These are phyloP conservation scores for Cecropterus lyciades DNA, from an alignment of 1,140 invertebrate genomes.

Conservation along the genomic window DNA sequence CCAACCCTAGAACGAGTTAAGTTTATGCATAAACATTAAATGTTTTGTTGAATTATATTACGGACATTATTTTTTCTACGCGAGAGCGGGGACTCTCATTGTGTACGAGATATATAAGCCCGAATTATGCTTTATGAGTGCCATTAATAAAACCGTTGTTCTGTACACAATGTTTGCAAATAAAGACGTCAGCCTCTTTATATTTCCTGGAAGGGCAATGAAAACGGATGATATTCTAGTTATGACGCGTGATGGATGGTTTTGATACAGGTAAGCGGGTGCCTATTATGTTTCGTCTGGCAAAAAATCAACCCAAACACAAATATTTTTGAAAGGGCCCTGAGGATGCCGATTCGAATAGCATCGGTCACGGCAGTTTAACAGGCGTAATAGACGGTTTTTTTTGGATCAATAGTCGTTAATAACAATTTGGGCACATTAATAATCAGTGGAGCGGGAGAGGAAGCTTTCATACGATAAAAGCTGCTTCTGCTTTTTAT, in stretches of 20 bases:
- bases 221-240: constrained; percentile 68
- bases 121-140: constrained; percentile 53
- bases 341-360: constrained; percentile 70
- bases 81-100: constrained; percentile 48
- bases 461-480: constrained; percentile 58
- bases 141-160: constrained; percentile 40
- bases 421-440: constrained; percentile 80
- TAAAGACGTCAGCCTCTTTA: constrained; percentile 66
- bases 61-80: constrained; percentile 45
- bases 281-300: constrained; percentile 53
- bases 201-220: constrained; percentile 58
- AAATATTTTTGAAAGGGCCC: constrained; percentile 75
- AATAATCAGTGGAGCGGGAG: constrained; percentile 72
- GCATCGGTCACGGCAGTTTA: constrained; percentile 79
- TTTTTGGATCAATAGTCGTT: constrained; percentile 73
- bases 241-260: constrained; percentile 76
- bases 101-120: constrained; percentile 52
- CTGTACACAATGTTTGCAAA: constrained; percentile 71
- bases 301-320: constrained; percentile 72
- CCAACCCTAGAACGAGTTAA: constrained; percentile 44
- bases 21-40: constrained; percentile 49
- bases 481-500: constrained; percentile 53
- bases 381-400: constrained; percentile 76
- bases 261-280: constrained; percentile 64
- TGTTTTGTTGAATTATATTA: constrained; percentile 47